Evolutionary conservation across 2,888 invertebrate genomes (phyloP), one percentile per base, ranked within the genome.

Genomic region (Mamestra brassicae): DNA sequence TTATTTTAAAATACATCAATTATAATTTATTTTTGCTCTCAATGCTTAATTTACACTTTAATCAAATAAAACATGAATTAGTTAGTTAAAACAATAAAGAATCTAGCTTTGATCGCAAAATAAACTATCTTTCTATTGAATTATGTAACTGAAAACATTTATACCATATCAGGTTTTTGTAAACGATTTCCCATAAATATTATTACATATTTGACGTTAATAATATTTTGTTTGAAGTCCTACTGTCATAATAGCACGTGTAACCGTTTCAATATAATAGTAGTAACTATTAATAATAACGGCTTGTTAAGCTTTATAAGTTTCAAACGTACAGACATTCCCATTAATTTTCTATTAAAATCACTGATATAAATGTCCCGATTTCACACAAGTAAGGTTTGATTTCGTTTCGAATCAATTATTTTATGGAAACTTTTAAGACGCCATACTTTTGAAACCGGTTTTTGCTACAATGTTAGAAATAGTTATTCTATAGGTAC

Each of bases 251-350:
- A 58, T 52, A 55, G 57, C 68, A 71, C 80, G 65, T 83, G 80
- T 69, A 83, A 75, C 71, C 62, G 50, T 62, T 68, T 83, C 6
- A 74, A 71, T 68, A 71, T 74, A 68, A 73, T 47, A 70, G 63
- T 60, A 0, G 34, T 57, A 60, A 60, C 66, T 74, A 83, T 80
- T 74, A 80, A 83, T 74, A 80, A 83, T 64, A 83, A 79, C 50
- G 57, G 50, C 45, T 52, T 47, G 69, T 66, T 79, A 78, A 45
- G 63, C 60, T 69, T 64, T 64, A 64, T 57, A 80, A 74, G 62
- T 17, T 50, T 68, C 50, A 69, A 54, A 72, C 65, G 2, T n/a
- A 71, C 13, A 58, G 78, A 72, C 68, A 82, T 55, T 61, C 13
- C 57, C 64, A 80, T 80, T 62, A 54, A 66, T 82, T 66, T 78